phyloP scores from a whole-genome alignment of 2,888 invertebrate genomes.

The Leucophora obtusa region DNA sequence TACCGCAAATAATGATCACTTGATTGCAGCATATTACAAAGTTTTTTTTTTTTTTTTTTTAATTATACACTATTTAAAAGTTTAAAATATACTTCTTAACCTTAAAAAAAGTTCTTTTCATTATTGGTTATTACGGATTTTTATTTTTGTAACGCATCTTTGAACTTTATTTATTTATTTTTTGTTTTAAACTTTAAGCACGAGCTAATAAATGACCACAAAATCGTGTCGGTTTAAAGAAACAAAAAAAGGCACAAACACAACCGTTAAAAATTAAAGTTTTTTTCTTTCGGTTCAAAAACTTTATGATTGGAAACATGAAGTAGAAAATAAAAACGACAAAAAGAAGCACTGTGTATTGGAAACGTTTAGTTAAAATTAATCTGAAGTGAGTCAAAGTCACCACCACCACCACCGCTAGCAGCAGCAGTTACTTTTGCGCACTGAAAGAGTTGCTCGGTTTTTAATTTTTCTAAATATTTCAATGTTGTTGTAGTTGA shows the following conservation, averaged over 20 bases:
- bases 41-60: conserved; percentile 10
- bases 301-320: conserved; percentile 11
- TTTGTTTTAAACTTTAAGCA: conserved; percentile 39
- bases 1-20: conserved; percentile 61
- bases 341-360: neutral
- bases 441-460: conserved; percentile 25
- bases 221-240: conserved; percentile 45
- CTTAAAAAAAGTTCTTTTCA: conserved; percentile 13
- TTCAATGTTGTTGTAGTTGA: conserved; percentile 19
- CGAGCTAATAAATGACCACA: conserved; percentile 48
- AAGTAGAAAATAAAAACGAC: conserved; percentile 13
- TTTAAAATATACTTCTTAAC: neutral
- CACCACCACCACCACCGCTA: conserved; percentile 12
- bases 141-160: conserved; percentile 46
- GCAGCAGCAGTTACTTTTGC: conserved; percentile 27
- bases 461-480: conserved; percentile 4
- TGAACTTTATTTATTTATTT: neutral
- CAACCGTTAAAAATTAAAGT: conserved; percentile 43
- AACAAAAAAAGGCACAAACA: conserved; percentile 34
- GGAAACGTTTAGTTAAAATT: conserved; percentile 21
- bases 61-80: neutral
- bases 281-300: conserved; percentile 25
- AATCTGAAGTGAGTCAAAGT: conserved; percentile 26
- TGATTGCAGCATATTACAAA: conserved; percentile 46
- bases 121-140: conserved; percentile 5